phyloP scores from a whole-genome alignment of 1,140 invertebrate species.

The Dryas iulia region DNA sequence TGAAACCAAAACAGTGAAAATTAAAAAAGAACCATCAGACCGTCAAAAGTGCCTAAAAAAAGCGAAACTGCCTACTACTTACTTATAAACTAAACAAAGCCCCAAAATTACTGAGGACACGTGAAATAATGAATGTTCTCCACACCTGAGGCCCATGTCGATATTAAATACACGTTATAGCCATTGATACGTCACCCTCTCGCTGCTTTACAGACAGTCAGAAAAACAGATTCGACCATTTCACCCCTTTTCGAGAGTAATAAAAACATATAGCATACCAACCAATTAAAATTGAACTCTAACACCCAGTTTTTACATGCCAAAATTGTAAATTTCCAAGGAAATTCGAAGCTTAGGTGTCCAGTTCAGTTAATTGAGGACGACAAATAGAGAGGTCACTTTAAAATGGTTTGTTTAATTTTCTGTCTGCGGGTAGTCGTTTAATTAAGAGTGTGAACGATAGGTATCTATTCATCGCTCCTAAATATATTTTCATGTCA shows the following conservation, averaged over 20 bases:
- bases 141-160: conserved; percentile 21
- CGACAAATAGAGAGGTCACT: conserved; percentile 29
- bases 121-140: conserved; percentile 26
- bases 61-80: not conserved
- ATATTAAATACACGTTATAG: conserved; percentile 51
- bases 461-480: conserved; percentile 37
- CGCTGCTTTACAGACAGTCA: conserved; percentile 61
- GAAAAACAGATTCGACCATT: conserved; percentile 54
- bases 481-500: conserved; percentile 5
- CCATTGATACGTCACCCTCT: conserved; percentile 54
- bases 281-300: conserved; percentile 17
- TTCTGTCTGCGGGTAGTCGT: conserved; percentile 46
- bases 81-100: conserved; percentile 13
- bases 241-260: conserved; percentile 59
- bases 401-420: conserved; percentile 58
- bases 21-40: not conserved
- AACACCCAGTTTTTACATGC: conserved; percentile 4
- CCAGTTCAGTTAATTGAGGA: conserved; percentile 32
- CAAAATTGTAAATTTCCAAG: conserved; percentile 8
- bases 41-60: not conserved
- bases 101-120: conserved; percentile 28
- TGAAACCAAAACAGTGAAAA: not conserved
- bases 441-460: conserved; percentile 76
- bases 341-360: conserved; percentile 28
- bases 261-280: conserved; percentile 38